Base-by-base conservation (phyloP, 2,113 vertebrate species). In the Gymnogyps californianus region DNA sequence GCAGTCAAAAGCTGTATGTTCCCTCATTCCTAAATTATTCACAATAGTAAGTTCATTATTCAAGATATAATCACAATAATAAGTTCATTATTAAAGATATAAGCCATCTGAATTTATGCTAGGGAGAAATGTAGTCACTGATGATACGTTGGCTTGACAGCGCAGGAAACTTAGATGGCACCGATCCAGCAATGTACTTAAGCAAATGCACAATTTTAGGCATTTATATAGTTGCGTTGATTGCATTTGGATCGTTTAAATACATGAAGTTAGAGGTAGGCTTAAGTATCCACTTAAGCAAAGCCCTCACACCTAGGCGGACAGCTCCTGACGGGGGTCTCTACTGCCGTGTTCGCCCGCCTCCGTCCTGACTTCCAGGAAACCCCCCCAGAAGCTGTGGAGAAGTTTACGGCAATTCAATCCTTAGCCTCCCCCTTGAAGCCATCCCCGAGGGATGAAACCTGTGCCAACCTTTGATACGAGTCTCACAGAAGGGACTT, bases 291-390 rank as follows among this genome's bases (percentile, higher is more conserved):
- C 26, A 6, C 70, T 15, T 1, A 16, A 25, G 59, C 14, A 9
- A 17, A 49, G 67, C 47, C 38, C 22, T 20, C 16, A 2, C 28
- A 5, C 5, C 17, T 1, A 3, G 1, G 34, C 1, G 21, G 49
- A 16, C 38, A 42, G 38, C 69, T 40, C 69, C 72, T 3, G 6
- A 5, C 1, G 0, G 3, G 1, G 6, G 10, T 3, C 46, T 11
- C 19, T 6, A 4, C 38, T 9, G 13, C 57, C 2, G 4, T 0
- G 11, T 22, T 40, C 13, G 3, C 24, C 13, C 5, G 1, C 38
- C 11, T 7, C 55, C 2, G 3, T 24, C 25, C n/a, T 1, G 5
- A 9, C 12, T 6, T 5, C 29, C 29, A 36, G 38, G 49, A 14
- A 55, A 26, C 26, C 62, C 40, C 36, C 34, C 3, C 34, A 4